Evolutionary conservation across 2,113 vertebrate genomes (phyloP).

Genomic region (Brevimyrus niger): DNA sequence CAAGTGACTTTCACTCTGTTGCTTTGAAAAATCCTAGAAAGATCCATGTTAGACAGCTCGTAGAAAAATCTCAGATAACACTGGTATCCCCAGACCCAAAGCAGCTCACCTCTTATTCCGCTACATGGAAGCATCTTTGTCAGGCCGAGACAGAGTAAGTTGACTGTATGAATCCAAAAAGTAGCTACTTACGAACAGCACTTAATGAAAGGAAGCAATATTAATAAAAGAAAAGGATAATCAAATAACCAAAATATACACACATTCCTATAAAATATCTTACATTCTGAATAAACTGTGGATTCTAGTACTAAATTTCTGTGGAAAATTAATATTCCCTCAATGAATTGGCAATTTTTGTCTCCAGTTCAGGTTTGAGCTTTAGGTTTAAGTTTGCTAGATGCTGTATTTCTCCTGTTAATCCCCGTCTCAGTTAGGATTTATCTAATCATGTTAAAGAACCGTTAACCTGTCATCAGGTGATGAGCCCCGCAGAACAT

Average conservation of each 20-base stretch:
- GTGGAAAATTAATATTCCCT: not conserved
- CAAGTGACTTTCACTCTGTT: not conserved
- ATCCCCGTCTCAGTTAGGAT: not conserved
- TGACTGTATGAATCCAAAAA: not conserved
- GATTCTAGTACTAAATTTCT: not conserved
- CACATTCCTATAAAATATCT: not conserved
- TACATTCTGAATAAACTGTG: not conserved
- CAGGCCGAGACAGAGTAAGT: not conserved
- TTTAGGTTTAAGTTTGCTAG: not conserved
- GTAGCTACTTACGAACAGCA: not conserved
- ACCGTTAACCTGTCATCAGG: not conserved
- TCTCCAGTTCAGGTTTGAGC: not conserved
- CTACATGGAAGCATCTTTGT: not conserved
- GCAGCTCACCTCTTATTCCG: not conserved
- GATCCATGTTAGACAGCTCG: not conserved
- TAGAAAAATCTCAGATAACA: not conserved
- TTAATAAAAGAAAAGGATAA: not conserved
- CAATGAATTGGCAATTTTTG: not conserved
- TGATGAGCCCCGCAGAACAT: not conserved
- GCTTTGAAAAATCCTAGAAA: constrained; percentile 4
- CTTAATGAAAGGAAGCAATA: not conserved
- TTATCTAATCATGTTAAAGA: not conserved
- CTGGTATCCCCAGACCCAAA: too few relatives aligned
- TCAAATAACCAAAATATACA: not conserved
- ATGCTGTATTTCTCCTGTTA: not conserved